Percentiles rank a stretch among this genome's conserved stretches.
Conservation (phyloP, 2,888 invertebrate species). For the Drosophila multiciliata region DNA sequence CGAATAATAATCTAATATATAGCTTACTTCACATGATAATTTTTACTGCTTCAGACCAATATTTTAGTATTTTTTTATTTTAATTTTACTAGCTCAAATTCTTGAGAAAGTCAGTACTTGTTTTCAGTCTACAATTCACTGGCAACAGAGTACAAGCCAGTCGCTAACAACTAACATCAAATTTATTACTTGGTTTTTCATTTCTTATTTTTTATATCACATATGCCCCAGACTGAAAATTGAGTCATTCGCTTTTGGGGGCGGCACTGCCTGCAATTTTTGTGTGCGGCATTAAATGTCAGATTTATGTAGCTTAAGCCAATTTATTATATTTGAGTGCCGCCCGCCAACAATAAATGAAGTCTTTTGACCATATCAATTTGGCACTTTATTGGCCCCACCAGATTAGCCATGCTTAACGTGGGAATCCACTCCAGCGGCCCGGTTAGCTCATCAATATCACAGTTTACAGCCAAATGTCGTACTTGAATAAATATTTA, state of each 20-base stretch:
- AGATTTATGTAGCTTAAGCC: conserved; percentile 72
- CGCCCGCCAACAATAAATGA: conserved; percentile 29
- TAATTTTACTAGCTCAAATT: neutral
- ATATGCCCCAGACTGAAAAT: conserved; percentile 54
- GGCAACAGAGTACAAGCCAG: neutral
- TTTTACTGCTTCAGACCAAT: neutral
- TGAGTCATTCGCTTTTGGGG: conserved; percentile 71
- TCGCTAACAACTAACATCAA: neutral
- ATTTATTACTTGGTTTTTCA: neutral
- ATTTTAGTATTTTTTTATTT: neutral
- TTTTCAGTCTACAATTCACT: neutral
- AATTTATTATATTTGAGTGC: conserved; percentile 55
- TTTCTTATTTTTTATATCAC: conserved; percentile 19
- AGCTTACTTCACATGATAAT: neutral
- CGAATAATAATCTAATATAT: neutral
- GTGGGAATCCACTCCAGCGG: conserved; percentile 63
- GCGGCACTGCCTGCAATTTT: conserved; percentile 49
- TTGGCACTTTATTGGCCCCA: conserved; percentile 68
- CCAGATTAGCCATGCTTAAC: conserved; percentile 62
- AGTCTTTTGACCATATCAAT: conserved; percentile 67
- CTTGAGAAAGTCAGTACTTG: neutral
- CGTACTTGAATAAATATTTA: conserved; percentile 17
- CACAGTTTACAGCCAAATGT: conserved; percentile 58
- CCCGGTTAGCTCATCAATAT: conserved; percentile 47
- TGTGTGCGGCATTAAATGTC: conserved; percentile 80